Percentiles rank a stretch among this genome's conserved stretches.
Conservation (phyloP, 2,113 vertebrate genomes). For the Indicator maculatus region DNA sequence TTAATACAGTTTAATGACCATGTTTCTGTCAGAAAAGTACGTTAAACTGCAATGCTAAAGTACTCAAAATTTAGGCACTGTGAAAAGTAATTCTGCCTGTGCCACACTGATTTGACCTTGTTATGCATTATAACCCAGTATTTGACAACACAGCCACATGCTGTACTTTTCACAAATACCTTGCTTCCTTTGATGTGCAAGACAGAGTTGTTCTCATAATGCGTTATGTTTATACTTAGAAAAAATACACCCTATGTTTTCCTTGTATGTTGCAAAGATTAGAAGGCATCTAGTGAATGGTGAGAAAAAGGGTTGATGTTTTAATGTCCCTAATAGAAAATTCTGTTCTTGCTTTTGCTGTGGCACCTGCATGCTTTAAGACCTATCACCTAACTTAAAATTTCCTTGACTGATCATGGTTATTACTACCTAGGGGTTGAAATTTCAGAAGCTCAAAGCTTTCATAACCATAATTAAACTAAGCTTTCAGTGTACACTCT, state of each 20-base stretch:
- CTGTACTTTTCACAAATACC: background rate
- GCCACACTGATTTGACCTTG: background rate
- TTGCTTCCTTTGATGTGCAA: background rate
- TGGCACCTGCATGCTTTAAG: background rate
- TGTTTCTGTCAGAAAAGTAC: background rate
- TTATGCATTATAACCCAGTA: background rate
- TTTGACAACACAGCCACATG: background rate
- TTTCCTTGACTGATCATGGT: background rate
- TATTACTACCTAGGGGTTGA: constrained; percentile 21
- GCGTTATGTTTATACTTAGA: background rate
- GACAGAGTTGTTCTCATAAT: background rate
- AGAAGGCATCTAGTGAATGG: background rate
- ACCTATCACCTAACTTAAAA: background rate
- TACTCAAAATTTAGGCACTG: background rate
- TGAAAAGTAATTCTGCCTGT: background rate
- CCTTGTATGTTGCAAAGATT: background rate
- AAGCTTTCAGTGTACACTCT: background rate
- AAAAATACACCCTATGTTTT: background rate
- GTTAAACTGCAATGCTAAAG: background rate
- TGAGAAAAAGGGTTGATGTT: background rate
- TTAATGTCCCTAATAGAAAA: background rate
- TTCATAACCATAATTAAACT: background rate
- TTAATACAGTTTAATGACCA: background rate
- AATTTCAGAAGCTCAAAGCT: constrained; percentile 23
- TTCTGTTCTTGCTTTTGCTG: background rate